phyloP scores from a whole-genome alignment of 2,113 vertebrate species.

The Rhynchomys soricoides region DNA sequence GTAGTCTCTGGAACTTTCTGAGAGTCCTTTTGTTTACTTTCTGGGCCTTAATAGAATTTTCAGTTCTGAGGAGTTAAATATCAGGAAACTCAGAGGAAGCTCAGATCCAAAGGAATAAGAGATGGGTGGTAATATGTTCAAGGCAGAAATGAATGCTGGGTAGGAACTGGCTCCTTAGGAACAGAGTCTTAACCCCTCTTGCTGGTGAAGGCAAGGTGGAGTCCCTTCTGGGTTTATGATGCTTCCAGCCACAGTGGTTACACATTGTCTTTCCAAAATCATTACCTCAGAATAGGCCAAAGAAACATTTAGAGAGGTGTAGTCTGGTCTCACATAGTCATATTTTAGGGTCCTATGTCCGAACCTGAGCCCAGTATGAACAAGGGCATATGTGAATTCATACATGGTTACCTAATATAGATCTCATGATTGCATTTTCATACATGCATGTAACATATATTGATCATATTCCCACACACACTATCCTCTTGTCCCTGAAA shows the following conservation, averaged over 20 bases:
- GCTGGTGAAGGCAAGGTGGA: too few relatives aligned
- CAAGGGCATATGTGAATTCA: background rate
- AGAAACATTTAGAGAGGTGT: background rate
- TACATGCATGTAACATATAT: background rate
- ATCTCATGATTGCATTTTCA: background rate
- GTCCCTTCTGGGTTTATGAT: background rate
- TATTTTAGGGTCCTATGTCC: background rate
- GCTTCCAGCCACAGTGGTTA: background rate
- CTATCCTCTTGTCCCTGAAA: background rate
- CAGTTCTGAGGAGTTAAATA: background rate
- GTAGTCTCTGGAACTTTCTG: background rate
- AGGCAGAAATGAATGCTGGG: too few relatives aligned
- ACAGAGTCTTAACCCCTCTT: background rate
- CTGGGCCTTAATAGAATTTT: background rate
- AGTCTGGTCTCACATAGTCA: background rate
- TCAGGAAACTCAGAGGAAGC: background rate
- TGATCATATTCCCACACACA: background rate
- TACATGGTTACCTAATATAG: background rate
- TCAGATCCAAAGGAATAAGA: background rate
- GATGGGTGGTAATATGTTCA: rapidly evolving
- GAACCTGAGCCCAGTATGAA: background rate
- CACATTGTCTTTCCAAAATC: background rate
- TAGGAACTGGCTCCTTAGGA: too few relatives aligned
- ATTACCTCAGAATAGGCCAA: background rate
- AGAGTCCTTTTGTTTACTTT: background rate